Evolutionary conservation across 2,797 vertebrate genomes (phyloP).

Genomic region (Sorex maritimensis): DNA sequence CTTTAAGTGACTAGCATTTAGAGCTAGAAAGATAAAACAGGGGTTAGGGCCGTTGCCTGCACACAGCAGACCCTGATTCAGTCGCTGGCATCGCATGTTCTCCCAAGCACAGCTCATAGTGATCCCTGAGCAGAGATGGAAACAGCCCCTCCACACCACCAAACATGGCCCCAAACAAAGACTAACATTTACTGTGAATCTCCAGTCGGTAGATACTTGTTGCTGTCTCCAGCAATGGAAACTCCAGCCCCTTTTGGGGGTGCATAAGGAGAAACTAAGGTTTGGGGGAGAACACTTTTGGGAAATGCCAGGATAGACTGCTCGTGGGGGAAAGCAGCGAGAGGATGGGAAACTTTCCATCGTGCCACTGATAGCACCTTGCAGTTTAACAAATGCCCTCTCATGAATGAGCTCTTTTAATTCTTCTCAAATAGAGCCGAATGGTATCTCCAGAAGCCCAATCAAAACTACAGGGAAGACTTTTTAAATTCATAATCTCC

Average conservation of each 20-base stretch:
- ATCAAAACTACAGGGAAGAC: slow-evolving; percentile 26
- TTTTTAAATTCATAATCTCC: slow-evolving; percentile 41
- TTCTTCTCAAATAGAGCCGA: slow-evolving; percentile 47
- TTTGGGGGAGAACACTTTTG: slow-evolving; percentile 38
- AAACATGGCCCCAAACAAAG: neutral
- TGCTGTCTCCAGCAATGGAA: too few relatives aligned
- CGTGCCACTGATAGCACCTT: neutral
- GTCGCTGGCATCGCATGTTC: too few relatives aligned
- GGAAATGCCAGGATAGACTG: neutral
- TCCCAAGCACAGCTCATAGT: too few relatives aligned
- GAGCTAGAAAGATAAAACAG: too few relatives aligned
- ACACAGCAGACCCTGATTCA: too few relatives aligned
- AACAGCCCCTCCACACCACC: too few relatives aligned
- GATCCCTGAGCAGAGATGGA: too few relatives aligned
- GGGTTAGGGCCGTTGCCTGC: too few relatives aligned
- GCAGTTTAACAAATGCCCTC: slow-evolving; percentile 68
- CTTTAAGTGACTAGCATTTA: too few relatives aligned
- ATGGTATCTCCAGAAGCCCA: slow-evolving; percentile 39
- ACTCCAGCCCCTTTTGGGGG: neutral
- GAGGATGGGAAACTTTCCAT: neutral
- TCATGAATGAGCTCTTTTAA: neutral
- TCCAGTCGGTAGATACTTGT: neutral
- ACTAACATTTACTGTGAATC: neutral
- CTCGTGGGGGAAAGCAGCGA: neutral
- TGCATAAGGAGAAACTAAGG: neutral